Percentiles rank a stretch among this genome's conserved stretches.
phyloP scores from a whole-genome alignment of 2,888 invertebrate genomes.

The Coenonympha arcania region DNA sequence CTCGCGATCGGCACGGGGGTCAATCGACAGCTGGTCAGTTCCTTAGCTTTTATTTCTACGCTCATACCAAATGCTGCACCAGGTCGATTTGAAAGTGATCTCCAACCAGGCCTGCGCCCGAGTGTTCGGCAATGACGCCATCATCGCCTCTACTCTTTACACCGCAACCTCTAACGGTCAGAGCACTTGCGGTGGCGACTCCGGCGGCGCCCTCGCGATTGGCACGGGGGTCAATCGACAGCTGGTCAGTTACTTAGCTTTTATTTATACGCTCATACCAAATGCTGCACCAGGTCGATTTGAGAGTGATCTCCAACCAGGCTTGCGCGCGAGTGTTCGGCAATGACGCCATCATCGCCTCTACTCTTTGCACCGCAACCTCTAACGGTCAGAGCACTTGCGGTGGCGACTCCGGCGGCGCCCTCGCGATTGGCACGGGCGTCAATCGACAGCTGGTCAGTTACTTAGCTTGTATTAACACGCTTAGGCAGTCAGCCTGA shows the following conservation, averaged over 20 bases:
- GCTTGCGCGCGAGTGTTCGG: slow-evolving; percentile 43
- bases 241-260: slow-evolving; percentile 33
- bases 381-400: slow-evolving; percentile 44
- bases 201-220: slow-evolving; percentile 44
- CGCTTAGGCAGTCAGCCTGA: too few relatives aligned
- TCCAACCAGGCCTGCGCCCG: slow-evolving; percentile 44
- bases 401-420: slow-evolving; percentile 54
- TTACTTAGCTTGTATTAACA: too few relatives aligned
- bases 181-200: slow-evolving; percentile 56
- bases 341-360: slow-evolving; percentile 26
- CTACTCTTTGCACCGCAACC: slow-evolving; percentile 49
- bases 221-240: slow-evolving; percentile 22
- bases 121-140: slow-evolving; percentile 35
- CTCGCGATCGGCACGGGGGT: slow-evolving; percentile 32
- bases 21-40: too few relatives aligned
- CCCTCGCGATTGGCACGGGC: slow-evolving; percentile 34
- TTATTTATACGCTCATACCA: too few relatives aligned
- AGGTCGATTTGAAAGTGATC: slow-evolving; percentile 56
- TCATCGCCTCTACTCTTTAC: slow-evolving; percentile 42
- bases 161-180: slow-evolving; percentile 40
- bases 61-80: slow-evolving; percentile 54
- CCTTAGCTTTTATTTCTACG: too few relatives aligned
- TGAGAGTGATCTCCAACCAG: slow-evolving; percentile 52
- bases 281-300: slow-evolving; percentile 54
- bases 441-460: slow-evolving; percentile 32